phyloP scores from a whole-genome alignment of 2,113 vertebrate species.

The Menura novaehollandiae region DNA sequence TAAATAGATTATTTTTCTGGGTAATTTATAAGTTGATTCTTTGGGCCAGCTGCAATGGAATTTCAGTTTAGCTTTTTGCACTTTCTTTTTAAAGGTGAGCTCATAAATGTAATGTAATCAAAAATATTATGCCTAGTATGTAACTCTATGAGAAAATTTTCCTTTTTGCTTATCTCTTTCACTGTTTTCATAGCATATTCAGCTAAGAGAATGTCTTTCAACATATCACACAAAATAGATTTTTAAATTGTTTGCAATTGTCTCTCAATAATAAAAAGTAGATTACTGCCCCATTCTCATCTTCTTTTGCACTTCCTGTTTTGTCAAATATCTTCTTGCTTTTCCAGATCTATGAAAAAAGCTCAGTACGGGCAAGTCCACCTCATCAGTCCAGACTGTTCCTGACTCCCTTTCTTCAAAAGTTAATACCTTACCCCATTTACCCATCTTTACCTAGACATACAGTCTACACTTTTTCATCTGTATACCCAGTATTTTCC shows the following conservation, averaged over 20 bases:
- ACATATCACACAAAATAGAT: neutral
- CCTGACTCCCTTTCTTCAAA: neutral
- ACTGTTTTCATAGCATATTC: neutral
- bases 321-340: neutral
- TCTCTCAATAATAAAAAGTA: neutral
- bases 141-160: neutral
- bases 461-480: neutral
- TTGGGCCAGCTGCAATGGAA: neutral
- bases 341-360: neutral
- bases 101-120: neutral
- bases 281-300: neutral
- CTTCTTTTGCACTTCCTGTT: neutral
- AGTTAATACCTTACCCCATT: neutral
- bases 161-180: neutral
- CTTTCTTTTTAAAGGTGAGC: neutral
- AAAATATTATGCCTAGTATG: neutral
- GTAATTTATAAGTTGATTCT: neutral
- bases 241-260: neutral
- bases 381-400: neutral
- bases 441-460: neutral
- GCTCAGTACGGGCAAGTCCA: fast-evolving
- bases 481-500: neutral
- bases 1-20: neutral
- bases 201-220: neutral
- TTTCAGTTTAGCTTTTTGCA: neutral